phyloP scores from a whole-genome alignment of 2,888 invertebrate species.

The Cephus runcator region DNA sequence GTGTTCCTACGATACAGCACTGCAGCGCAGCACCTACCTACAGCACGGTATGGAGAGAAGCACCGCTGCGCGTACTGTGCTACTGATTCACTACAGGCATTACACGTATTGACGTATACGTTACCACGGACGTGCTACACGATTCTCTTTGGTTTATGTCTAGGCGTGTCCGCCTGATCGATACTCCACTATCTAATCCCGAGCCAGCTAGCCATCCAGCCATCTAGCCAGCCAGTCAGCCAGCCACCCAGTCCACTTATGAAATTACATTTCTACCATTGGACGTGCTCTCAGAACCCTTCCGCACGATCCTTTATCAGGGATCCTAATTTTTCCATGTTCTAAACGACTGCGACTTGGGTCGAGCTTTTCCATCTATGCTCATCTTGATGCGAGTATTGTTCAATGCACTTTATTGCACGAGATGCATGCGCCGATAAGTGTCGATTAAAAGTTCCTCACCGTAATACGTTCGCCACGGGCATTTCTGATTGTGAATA shows the following conservation, averaged over 20 bases:
- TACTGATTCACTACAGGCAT: constrained; percentile 56
- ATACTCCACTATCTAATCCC: constrained; percentile 50
- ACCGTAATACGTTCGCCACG: too few species aligned
- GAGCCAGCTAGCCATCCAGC: constrained; percentile 4
- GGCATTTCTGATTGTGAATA: too few species aligned
- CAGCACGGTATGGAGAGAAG: too few species aligned
- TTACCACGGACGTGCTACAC: constrained; percentile 47
- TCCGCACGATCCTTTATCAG: too few species aligned
- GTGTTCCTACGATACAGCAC: background rate
- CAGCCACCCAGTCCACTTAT: constrained; percentile 28
- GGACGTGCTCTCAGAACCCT: background rate
- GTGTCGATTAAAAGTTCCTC: background rate
- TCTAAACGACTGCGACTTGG: too few species aligned
- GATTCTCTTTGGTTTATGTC: constrained; percentile 62
- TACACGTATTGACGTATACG: constrained; percentile 60
- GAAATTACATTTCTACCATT: constrained; percentile 35
- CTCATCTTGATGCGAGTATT: too few species aligned
- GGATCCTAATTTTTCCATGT: too few species aligned
- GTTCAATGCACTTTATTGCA: background rate
- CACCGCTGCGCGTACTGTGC: constrained; percentile 36
- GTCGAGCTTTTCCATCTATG: too few species aligned
- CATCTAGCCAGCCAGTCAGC: too few species aligned
- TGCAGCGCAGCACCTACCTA: too few species aligned
- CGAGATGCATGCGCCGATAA: constrained; percentile 1
- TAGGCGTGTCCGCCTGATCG: constrained; percentile 59